phyloP scores from a whole-genome alignment of 2,113 vertebrate genomes.

The Caranx melampygus region DNA sequence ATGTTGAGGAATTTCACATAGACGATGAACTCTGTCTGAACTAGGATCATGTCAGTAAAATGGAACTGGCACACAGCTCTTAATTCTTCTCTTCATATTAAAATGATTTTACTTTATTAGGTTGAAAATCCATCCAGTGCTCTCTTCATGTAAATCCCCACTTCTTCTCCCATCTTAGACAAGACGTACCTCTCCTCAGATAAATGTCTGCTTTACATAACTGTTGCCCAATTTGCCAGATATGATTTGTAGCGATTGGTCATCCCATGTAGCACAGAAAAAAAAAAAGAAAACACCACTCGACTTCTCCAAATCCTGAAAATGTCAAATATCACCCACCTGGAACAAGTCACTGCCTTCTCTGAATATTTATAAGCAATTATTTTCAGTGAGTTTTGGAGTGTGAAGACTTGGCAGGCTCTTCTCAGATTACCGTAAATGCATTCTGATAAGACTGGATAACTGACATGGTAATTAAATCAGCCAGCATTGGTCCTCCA shows the following conservation, averaged over 20 bases:
- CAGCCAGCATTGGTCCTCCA: neutral
- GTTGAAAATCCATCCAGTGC: neutral
- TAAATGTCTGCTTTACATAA: slow-evolving; percentile 7
- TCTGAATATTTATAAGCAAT: slow-evolving; percentile 62
- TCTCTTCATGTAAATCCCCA: neutral
- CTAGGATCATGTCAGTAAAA: neutral
- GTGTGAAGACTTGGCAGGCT: neutral
- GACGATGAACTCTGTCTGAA: neutral
- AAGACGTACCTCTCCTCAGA: neutral
- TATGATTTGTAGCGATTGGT: slow-evolving; percentile 37
- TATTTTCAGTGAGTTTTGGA: slow-evolving; percentile 20
- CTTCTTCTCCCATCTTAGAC: neutral
- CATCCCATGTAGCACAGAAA: neutral
- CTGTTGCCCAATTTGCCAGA: neutral
- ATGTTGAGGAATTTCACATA: neutral
- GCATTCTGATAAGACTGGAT: neutral
- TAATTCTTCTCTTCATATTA: neutral
- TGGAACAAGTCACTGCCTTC: slow-evolving; percentile 11
- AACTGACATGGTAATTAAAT: neutral
- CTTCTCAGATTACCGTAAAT: neutral
- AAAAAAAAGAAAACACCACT: neutral
- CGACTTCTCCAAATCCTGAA: slow-evolving; percentile 10
- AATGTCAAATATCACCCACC: slow-evolving; percentile 5
- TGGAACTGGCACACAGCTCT: neutral
- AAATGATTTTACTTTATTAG: neutral